These are phyloP conservation scores for Euplagia quadripunctaria DNA, from an alignment of 2,888 invertebrate species.

Conservation along the genomic window DNA sequence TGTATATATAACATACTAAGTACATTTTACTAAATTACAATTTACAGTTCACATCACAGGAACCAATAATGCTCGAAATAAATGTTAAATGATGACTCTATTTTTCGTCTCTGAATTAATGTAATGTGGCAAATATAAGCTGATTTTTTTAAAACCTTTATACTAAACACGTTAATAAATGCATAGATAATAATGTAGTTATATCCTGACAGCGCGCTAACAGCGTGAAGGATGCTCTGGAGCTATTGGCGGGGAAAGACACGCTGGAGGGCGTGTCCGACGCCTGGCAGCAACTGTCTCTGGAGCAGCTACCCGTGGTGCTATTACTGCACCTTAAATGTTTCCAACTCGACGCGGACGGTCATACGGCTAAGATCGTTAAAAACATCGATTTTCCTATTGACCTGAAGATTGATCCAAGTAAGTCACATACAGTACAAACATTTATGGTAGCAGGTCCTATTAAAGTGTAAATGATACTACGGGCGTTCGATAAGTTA, in stretches of 20 bases:
- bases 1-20: too few relatives aligned
- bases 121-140: not conserved
- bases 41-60: too few relatives aligned
- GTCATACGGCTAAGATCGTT: conserved; percentile 96
- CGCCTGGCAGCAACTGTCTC: conserved; percentile 95
- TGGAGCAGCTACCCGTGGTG: conserved; percentile 96
- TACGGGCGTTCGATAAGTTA: too few relatives aligned
- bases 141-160: not conserved
- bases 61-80: too few relatives aligned
- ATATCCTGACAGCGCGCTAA: conserved; percentile 90
- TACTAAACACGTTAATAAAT: not conserved
- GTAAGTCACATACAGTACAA: conserved; percentile 80
- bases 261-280: conserved; percentile 95
- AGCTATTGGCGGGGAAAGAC: conserved; percentile 94
- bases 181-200: not conserved
- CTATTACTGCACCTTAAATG: conserved; percentile 97
- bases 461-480: not conserved
- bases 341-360: conserved; percentile 96
- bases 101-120: conserved; percentile 67
- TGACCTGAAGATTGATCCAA: conserved; percentile 95
- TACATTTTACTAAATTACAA: too few relatives aligned
- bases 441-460: not conserved
- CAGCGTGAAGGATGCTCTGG: conserved; percentile 95
- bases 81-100: conserved; percentile 58
- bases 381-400: conserved; percentile 96